Conservation (phyloP, 2,113 vertebrate genomes). For the Aleadryas rufinucha region DNA sequence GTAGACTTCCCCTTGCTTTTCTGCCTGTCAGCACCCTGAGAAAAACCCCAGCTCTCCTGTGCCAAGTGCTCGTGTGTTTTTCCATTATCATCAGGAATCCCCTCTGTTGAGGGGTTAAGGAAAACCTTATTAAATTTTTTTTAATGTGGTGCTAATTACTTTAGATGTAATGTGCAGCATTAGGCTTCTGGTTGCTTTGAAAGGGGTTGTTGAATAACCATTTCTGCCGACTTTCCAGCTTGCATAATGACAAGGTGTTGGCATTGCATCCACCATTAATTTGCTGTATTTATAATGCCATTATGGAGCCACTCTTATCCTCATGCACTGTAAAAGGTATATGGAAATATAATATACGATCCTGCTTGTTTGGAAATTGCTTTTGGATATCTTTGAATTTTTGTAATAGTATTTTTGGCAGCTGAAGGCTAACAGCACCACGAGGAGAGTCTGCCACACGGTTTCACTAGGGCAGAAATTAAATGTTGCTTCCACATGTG, state of each 20-base stretch:
- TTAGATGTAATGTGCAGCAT: slow-evolving; percentile 43
- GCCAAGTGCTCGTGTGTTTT: accelerated
- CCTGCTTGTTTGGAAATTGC: slow-evolving; percentile 29
- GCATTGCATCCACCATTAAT: slow-evolving; percentile 62
- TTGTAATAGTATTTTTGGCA: neutral
- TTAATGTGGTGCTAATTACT: slow-evolving; percentile 52
- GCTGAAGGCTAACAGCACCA: neutral
- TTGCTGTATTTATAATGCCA: slow-evolving; percentile 60
- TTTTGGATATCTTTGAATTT: slow-evolving; percentile 7
- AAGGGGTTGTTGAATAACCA: slow-evolving; percentile 24
- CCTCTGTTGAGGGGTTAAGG: neutral
- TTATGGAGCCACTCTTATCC: slow-evolving; percentile 25
- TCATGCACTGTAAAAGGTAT: neutral
- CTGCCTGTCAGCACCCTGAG: neutral
- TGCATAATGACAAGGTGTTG: slow-evolving; percentile 66
- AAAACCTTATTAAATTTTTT: slow-evolving; percentile 48
- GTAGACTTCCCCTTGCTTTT: neutral
- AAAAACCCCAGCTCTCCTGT: neutral
- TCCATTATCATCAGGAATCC: neutral
- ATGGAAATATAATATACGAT: slow-evolving; percentile 6
- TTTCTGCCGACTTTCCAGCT: slow-evolving; percentile 49
- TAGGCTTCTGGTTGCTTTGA: slow-evolving; percentile 14
- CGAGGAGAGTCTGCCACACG: neutral
- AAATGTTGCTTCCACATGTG: neutral
- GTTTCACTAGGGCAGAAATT: neutral